A percentile compares a stretch with the other conserved stretches of the same genome.
phyloP scores from a whole-genome alignment of 2,797 vertebrate species.

The Iguana delicatissima region DNA sequence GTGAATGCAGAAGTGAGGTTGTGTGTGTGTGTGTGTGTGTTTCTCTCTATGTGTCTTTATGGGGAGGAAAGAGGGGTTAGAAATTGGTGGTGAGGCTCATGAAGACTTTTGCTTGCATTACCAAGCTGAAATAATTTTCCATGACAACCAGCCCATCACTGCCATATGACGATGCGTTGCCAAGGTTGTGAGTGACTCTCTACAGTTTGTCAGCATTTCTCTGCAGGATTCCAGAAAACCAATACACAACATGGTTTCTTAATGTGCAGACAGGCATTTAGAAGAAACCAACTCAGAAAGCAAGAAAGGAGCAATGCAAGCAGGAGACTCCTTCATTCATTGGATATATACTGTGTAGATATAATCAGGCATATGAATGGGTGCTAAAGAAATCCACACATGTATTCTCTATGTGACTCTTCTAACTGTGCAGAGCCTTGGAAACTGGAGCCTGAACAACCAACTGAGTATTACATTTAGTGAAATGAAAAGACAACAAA shows the following conservation, averaged over 20 bases:
- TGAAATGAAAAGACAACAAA: neutral
- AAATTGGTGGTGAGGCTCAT: neutral
- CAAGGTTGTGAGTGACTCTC: too few relatives aligned
- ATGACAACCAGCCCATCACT: rapidly evolving
- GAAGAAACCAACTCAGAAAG: neutral
- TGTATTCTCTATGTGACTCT: too few relatives aligned
- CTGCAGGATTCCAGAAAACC: neutral
- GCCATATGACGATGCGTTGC: neutral
- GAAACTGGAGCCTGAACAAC: too few relatives aligned
- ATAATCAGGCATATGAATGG: too few relatives aligned
- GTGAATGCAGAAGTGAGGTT: neutral
- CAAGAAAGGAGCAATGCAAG: neutral
- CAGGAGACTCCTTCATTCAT: neutral
- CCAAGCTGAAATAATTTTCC: neutral
- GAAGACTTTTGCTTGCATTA: neutral
- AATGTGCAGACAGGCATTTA: neutral
- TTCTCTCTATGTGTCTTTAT: too few relatives aligned
- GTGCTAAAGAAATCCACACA: too few relatives aligned
- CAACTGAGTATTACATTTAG: too few relatives aligned
- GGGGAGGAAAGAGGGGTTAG: neutral
- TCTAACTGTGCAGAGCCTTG: too few relatives aligned
- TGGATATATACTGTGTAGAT: neutral
- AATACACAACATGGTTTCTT: neutral
- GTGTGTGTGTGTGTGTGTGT: neutral
- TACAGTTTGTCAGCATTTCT: neutral